Conservation (phyloP, 1,140 invertebrate species). For the Mizuhopecten yessoensis region DNA sequence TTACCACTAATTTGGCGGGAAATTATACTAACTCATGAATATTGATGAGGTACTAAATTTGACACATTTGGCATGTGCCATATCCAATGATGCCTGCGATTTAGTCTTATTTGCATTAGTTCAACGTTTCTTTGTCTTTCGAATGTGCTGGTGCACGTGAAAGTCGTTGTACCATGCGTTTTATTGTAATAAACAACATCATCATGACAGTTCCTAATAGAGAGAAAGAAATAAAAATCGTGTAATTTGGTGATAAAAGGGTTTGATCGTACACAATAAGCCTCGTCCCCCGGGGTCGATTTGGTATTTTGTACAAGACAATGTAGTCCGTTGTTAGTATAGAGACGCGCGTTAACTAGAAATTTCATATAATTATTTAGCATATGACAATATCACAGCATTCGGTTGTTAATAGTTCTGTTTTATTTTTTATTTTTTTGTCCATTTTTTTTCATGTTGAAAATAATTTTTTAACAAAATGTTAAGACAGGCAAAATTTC, state of each 20-base stretch:
- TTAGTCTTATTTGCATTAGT: not conserved
- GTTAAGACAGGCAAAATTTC: too few relatives aligned
- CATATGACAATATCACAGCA: too few relatives aligned
- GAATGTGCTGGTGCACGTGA: slow-evolving; percentile 19
- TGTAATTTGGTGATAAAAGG: not conserved
- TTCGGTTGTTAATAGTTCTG: too few relatives aligned
- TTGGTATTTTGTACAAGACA: too few relatives aligned
- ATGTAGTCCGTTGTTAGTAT: too few relatives aligned
- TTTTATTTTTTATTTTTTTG: too few relatives aligned
- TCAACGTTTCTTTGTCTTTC: slow-evolving; percentile 31
- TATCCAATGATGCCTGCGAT: not conserved
- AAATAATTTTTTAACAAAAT: too few relatives aligned
- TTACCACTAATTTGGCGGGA: not conserved
- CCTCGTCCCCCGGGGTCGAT: not conserved
- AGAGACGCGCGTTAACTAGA: too few relatives aligned
- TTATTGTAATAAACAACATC: not conserved
- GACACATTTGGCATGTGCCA: not conserved
- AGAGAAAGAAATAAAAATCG: not conserved
- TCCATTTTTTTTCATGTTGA: too few relatives aligned
- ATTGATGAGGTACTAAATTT: slow-evolving; percentile 29
- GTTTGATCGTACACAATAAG: not conserved
- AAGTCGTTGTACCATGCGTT: not conserved
- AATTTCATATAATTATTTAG: too few relatives aligned
- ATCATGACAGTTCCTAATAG: slow-evolving; percentile 8
- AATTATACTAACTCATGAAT: slow-evolving; percentile 7